Evolutionary conservation across 1,140 invertebrate species (phyloP), one percentile per base, ranked within the genome.

Genomic region (Paralvinella palmiformis): DNA sequence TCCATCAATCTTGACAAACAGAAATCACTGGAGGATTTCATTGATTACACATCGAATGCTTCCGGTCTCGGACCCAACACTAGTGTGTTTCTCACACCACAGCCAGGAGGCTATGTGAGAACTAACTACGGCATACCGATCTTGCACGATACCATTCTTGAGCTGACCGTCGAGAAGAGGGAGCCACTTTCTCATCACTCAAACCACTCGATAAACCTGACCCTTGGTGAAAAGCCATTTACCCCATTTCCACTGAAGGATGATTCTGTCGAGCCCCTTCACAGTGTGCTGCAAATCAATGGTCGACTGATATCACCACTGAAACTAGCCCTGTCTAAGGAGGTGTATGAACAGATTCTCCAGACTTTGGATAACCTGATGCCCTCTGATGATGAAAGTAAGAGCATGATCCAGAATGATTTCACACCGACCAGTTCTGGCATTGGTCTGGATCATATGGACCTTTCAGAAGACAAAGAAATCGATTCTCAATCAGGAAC

Each of bases 311-410:
- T 93, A 13, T 91, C 88, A 48, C 87, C 89, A 0, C 75, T 95
- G 15, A 91, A 92, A 79, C 85, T 96, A 15, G 91, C 91, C 0
- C 80, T 95, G 7, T 88, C 89, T 15, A 87, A 91, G 33, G 84
- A 86, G 27, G 92, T 95, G 72, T 96, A 95, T 75, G 89, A 93
- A 76, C 91, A 95, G 77, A 80, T 96, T 31, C 79, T 94, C 45
- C 89, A 94, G 66, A 91, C 82, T 1, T 36, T 76, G 45, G 75
- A 82, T 63, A 79, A 81, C 55, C 44, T 82, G n/a, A 75, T 77
- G 0, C 69, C 57, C 24, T 15, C 27, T 27, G 56, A 58, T 52
- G 62, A n/a, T n/a, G n/a, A n/a, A n/a, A n/a, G n/a, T n/a, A n/a
- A n/a, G n/a, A n/a, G n/a, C n/a, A n/a, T n/a, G n/a, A n/a, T n/a